A percentile compares a stretch with the other conserved stretches of the same genome.
These are phyloP conservation scores for Eulithis testata DNA, from an alignment of 2,888 invertebrate species.

Conservation along the genomic window DNA sequence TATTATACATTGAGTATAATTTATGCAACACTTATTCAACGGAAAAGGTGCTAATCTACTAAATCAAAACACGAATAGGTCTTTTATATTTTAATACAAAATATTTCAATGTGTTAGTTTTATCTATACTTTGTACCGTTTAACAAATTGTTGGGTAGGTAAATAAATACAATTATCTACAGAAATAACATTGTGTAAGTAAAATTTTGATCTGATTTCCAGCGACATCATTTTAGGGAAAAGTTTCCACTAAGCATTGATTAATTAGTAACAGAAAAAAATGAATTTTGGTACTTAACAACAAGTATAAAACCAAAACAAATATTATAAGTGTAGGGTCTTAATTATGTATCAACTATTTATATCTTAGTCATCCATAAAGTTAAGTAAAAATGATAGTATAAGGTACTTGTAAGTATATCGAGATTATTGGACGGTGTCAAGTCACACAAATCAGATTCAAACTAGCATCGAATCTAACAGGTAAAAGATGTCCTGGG, in stretches of 20 bases:
- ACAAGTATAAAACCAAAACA: slow-evolving; percentile 32
- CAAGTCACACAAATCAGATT: slow-evolving; percentile 67
- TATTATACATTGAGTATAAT: slow-evolving; percentile 14
- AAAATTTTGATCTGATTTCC: neutral
- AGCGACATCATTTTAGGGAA: slow-evolving; percentile 10
- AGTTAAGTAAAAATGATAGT: slow-evolving; percentile 22
- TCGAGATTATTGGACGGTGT: slow-evolving; percentile 46
- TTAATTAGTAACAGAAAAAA: slow-evolving; percentile 40
- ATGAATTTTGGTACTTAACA: slow-evolving; percentile 46
- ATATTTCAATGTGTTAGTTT: slow-evolving; percentile 73
- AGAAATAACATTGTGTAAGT: slow-evolving; percentile 20
- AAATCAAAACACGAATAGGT: slow-evolving; percentile 82
- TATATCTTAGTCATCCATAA: slow-evolving; percentile 32
- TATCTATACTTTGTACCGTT: slow-evolving; percentile 68
- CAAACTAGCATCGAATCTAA: slow-evolving; percentile 66
- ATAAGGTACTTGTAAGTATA: slow-evolving; percentile 14
- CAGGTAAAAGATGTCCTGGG: slow-evolving; percentile 63
- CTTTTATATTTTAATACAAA: slow-evolving; percentile 83
- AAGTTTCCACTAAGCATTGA: slow-evolving; percentile 23
- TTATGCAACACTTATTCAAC: slow-evolving; percentile 20
- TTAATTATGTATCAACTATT: slow-evolving; percentile 33
- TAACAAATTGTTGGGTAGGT: slow-evolving; percentile 55
- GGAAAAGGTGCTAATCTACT: slow-evolving; percentile 79
- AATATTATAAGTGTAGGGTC: slow-evolving; percentile 24
- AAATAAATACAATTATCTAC: slow-evolving; percentile 50